Evolutionary conservation across 2,888 invertebrate genomes (phyloP).

Genomic region (Alitta virens): DNA sequence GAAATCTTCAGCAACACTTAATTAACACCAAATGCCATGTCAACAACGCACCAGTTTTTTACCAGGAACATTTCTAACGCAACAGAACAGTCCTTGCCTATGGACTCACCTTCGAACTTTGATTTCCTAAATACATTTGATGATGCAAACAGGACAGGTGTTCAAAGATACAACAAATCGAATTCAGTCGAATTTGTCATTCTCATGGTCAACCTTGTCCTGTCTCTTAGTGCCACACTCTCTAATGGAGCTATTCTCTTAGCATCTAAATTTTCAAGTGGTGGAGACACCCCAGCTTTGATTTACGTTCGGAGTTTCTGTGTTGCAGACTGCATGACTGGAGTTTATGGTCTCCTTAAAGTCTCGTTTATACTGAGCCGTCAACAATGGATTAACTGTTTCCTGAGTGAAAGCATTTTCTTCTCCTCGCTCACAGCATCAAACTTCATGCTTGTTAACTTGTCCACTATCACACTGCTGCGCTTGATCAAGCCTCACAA

Average conservation of each 20-base stretch:
- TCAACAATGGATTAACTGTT: constrained; percentile 33
- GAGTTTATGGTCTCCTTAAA: constrained; percentile 42
- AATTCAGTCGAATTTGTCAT: too few relatives aligned
- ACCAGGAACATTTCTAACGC: too few relatives aligned
- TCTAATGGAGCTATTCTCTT: constrained; percentile 20
- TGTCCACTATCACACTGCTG: constrained; percentile 39
- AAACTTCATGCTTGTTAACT: constrained; percentile 35
- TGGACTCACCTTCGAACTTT: too few relatives aligned
- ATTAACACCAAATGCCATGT: too few relatives aligned
- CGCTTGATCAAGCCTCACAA: constrained; percentile 34
- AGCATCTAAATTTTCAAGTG: constrained; percentile 36
- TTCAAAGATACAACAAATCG: too few relatives aligned
- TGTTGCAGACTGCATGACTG: constrained; percentile 37
- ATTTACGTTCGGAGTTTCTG: constrained; percentile 44
- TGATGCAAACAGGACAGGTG: too few relatives aligned
- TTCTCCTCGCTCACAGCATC: constrained; percentile 39
- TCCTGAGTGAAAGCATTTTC: constrained; percentile 45
- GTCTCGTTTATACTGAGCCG: constrained; percentile 30
- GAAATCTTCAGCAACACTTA: too few relatives aligned
- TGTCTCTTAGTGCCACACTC: constrained; percentile 8
- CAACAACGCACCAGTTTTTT: too few relatives aligned
- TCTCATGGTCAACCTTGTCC: constrained; percentile 25
- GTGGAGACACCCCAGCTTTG: constrained; percentile 40
- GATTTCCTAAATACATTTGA: too few relatives aligned
- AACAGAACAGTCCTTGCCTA: too few relatives aligned